Base-by-base conservation (phyloP, 2,888 invertebrate species). In the Augiades crinisus region DNA sequence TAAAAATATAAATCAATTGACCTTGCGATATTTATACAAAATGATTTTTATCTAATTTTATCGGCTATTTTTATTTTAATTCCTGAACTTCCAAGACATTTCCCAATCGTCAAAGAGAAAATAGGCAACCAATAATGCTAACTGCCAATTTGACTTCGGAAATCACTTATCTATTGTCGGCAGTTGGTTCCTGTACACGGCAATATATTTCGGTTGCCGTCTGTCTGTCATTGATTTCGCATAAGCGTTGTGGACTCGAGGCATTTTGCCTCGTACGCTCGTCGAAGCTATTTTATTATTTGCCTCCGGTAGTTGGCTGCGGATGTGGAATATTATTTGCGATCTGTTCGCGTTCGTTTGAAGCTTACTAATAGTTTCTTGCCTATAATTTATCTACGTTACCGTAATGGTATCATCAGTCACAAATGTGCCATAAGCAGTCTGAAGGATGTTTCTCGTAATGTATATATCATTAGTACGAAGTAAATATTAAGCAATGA, bases 251-350 rank as follows among this genome's bases (percentile, higher is more conserved):
- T 12, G 5, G 12, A 10, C 21, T 33, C 44, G 10, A 22, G 13
- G 33, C 21, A 44, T 33, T 21, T 33, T 12, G 31, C 44, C 33
- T 22, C 22, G 21, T 43, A 7, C 31, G 31, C n/a, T 30, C 14
- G 14, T 33, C 47, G 19, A 37, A 37, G 24, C 17, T 17, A 14
- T 37, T 37, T 37, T 19, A 37, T 30, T 37, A 37, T 47, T 47
- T 37, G 33, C 37, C 37, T 19, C 17, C 36, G 17, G 27, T 47
- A 36, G 36, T 13, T n/a, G n/a, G 63, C 61, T 55, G 57, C 57
- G 34, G 46, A 37, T 40, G 57, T 54, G 58, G 60, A 53, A 59
- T 58, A 57, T 60, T 61, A 58, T 64, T 62, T 65, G 67, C 57
- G 61, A 67, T 53, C 36, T 43, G 54, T 50, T 55, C 53, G 30